A percentile compares a stretch with the other conserved stretches of the same genome.
Conservation (phyloP, 2,888 invertebrate genomes). For the Neria commutata region DNA sequence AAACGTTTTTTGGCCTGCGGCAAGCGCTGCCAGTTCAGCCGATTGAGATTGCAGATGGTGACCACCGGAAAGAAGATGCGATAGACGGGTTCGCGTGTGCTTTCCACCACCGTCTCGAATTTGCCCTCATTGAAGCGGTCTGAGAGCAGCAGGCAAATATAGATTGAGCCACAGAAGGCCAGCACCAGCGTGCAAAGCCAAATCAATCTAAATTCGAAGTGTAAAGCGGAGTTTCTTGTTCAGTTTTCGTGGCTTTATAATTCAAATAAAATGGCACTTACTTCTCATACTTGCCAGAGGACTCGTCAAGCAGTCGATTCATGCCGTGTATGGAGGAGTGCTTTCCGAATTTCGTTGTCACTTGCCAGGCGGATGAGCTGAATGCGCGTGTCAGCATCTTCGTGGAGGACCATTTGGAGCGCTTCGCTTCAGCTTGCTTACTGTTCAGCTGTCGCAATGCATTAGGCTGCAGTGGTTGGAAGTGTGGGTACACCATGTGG, state of each 20-base stretch:
- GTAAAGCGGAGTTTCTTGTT: not conserved
- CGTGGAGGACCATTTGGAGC: not conserved
- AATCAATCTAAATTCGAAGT: conserved; percentile 38
- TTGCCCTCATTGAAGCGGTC: conserved; percentile 51
- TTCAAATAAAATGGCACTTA: conserved; percentile 10
- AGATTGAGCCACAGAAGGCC: conserved; percentile 51
- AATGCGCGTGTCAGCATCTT: not conserved
- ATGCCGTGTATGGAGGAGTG: conserved; percentile 56
- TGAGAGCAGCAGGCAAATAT: conserved; percentile 54
- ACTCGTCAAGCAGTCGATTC: conserved; percentile 44
- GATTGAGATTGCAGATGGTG: conserved; percentile 57
- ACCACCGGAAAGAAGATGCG: conserved; percentile 56
- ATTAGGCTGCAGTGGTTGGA: conserved; percentile 31
- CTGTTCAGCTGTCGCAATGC: conserved; percentile 12
- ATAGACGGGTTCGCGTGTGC: conserved; percentile 54
- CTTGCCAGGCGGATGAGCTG: conserved; percentile 31
- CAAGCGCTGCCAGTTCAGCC: conserved; percentile 56
- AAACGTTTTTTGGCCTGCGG: conserved; percentile 46
- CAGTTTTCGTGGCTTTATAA: not conserved
- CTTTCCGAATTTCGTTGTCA: conserved; percentile 46
- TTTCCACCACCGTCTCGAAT: conserved; percentile 58
- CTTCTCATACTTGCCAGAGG: conserved; percentile 37
- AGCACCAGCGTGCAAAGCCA: conserved; percentile 51
- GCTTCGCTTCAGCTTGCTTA: not conserved
- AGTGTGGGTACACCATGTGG: conserved; percentile 23